Evolutionary conservation across 2,797 vertebrate species (phyloP).

Genomic region (Limnodromus scolopaceus): DNA sequence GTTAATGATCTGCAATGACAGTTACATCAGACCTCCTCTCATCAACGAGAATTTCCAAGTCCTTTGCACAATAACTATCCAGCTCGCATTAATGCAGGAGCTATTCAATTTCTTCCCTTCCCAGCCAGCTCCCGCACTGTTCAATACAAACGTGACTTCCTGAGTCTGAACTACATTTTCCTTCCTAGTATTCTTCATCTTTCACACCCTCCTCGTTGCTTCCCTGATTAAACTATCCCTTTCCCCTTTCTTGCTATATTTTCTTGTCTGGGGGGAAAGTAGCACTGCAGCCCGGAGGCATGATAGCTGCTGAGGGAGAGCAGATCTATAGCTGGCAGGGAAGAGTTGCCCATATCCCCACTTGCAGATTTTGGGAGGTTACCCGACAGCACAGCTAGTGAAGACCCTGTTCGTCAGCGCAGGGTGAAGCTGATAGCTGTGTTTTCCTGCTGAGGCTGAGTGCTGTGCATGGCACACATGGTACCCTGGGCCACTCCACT

Average conservation of each 20-base stretch:
- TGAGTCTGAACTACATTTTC: conserved; percentile 9
- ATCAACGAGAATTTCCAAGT: neutral
- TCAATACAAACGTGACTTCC: neutral
- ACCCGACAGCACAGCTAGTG: neutral
- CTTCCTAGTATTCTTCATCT: neutral
- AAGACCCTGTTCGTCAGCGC: neutral
- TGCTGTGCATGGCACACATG: neutral
- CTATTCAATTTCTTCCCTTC: neutral
- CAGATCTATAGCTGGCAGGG: neutral
- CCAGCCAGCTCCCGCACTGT: neutral
- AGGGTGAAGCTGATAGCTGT: neutral
- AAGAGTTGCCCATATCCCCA: neutral
- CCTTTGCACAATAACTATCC: neutral
- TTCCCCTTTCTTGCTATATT: neutral
- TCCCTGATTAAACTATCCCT: neutral
- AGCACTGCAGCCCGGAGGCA: neutral
- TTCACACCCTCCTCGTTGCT: neutral
- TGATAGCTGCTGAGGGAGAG: neutral
- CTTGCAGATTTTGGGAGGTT: neutral
- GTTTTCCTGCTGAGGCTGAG: neutral
- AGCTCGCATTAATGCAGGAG: neutral
- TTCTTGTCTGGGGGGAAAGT: neutral
- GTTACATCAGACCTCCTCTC: conserved; percentile 9
- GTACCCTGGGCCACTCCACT: neutral
- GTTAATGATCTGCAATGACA: neutral